Base-by-base conservation (phyloP, 2,113 vertebrate genomes). In the Hylia prasina region DNA sequence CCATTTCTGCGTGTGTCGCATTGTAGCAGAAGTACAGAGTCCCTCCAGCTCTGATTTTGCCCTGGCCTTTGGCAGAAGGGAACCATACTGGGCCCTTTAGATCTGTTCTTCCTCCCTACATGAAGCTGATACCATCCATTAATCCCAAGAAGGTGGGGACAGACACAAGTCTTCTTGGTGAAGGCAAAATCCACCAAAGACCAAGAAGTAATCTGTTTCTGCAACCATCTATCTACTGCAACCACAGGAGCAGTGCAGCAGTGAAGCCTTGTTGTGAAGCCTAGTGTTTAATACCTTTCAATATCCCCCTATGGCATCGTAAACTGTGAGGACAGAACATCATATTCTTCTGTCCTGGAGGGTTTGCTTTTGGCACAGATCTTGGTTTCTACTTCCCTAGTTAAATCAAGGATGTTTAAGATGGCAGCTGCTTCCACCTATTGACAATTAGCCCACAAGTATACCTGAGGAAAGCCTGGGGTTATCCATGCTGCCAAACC, bases 381-480 rank as follows among this genome's bases (percentile, higher is more conserved):
- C 24, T 47, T 63, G 10, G 3, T 69, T 44, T 80, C 13, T 81
- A 24, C 20, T 64, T 71, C 39, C n/a, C 85, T 37, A 56, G 31
- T 7, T 50, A 79, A 44, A 79, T 48, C 57, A 65, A 60, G 23
- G 31, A 37, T 40, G 2, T 73, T 83, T 71, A 31, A 70, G 39
- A 37, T 40, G 21, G 21, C 27, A 83, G 22, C 39, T 77, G 35
- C 51, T 95, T 77, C 42, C 13, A 58, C 13, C 54, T 83, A 31
- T 40, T 5, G 20, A 44, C 24, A 54, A 42, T 45, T 61, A 70
- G 22, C 15, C 25, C 0, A 0, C 3, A 77, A 35, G 3, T 42
- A 19, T 25, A 65, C 11, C 11, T 60, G 16, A 23, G 37, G 60
- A 64, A 79, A 92, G 13, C 30, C 44, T 58, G 53, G 15, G 7